Evolutionary conservation across 2,113 vertebrate species (phyloP), one percentile per base, ranked within the genome.

Genomic region (Gallinago paraguaiae): DNA sequence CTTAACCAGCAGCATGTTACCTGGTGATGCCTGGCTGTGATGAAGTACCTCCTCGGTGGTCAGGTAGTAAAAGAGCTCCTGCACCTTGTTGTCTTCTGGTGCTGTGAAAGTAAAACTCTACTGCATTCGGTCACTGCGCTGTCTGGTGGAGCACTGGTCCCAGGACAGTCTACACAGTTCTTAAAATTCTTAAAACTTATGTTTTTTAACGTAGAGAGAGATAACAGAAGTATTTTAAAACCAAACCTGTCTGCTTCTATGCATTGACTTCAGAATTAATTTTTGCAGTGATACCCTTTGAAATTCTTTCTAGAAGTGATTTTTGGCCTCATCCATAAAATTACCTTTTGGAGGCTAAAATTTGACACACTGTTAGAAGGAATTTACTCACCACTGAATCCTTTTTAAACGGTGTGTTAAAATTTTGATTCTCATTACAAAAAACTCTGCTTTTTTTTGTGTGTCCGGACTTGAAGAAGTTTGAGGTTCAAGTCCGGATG

Each of bases 41-140:
- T 33, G 39, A 76, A 39, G 74, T 30, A 35, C 48, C 48, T 72
- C 27, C 56, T 17, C 0, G 2, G 50, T 27, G n/a, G 19, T 56
- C 31, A 20, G 48, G 30, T n/a, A 14, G 70, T 39, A 37, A 41
- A 64, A 30, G 37, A 92, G 25, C 41, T 91, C 24, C 24, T 46
- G 24, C 24, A 10, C 50, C n/a, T 23, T 3, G 0, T 39, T 18
- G 7, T n/a, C 39, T 30, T 69, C 19, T 0, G 10, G 13, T 54
- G 43, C 17, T 84, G 50, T 4, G 5, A 45, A 50, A 75, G 19
- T 48, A 48, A n/a, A 70, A n/a, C 4, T 45, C 43, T 4, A 11
- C 46, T 33, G 17, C 16, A 7, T 72, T 68, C 48, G 53, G 6
- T 60, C 27, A 3, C 9, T 43, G 35, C 1, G 1, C 17, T 79